Base-by-base conservation (phyloP, 2,888 invertebrate genomes). In the Cheilosia impressa region DNA sequence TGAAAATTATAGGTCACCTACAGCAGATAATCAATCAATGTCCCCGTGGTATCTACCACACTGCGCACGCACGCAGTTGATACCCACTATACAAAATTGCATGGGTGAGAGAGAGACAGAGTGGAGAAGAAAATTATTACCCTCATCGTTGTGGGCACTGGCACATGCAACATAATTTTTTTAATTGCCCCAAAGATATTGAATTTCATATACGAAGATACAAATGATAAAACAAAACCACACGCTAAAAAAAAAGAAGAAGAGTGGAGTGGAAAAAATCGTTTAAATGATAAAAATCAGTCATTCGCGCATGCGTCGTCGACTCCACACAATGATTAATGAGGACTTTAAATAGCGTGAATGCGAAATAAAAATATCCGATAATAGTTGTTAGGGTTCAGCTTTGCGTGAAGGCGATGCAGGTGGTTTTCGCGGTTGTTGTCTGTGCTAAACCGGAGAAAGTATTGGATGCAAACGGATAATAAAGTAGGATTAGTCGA, bases 231-330 rank as follows among this genome's bases (percentile, higher is more conserved):
- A 45, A 57, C 2, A 77, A 58, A 60, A 47, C n/a, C 52, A 19
- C n/a, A 52, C 15, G 57, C 19, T 15, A 4, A 43, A 71, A 45
- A 34, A 31, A 52, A 27, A 15, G 6, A 17, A 31, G 55, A 27
- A 27, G 31, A 31, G 31, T 9, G 50, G n/a, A 73, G 22, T 6
- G 63, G 24, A 24, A 63, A 45, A 17, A 52, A 68, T 45, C 66
- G 71, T 60, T 77, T 81, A 81, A 77, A 72, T 77, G 85, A 85
- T 85, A 77, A 85, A 76, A 81, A 85, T 85, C 85, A 77, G 81
- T 85, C 85, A 55, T 81, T 81, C 45, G 72, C 68, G 80, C 76
- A 85, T 85, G 85, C 81, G 81, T 81, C 81, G 85, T 81, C 77
- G 72, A 81, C 72, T 66, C 66, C 52, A 60, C 76, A 62, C 75